Conservation (phyloP, 2,797 vertebrate species). For the Pelodytes ibericus region DNA sequence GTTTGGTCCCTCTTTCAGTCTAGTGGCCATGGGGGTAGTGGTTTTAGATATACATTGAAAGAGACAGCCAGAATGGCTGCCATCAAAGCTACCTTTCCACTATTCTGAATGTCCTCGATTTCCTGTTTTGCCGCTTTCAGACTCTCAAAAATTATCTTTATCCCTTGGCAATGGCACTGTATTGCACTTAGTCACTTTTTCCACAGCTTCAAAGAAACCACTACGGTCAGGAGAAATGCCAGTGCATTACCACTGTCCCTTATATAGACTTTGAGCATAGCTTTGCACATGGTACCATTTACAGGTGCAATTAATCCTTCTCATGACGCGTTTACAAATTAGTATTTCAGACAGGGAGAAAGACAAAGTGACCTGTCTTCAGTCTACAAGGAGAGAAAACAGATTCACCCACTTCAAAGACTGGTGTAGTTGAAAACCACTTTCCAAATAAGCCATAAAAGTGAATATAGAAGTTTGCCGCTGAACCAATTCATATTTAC, state of each 20-base stretch:
- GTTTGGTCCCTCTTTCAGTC: too few relatives aligned
- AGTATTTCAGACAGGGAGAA: slow-evolving; percentile 34
- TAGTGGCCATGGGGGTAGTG: not conserved
- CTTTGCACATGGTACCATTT: slow-evolving; percentile 38
- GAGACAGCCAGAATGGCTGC: too few relatives aligned
- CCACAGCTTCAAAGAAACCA: slow-evolving; percentile 50
- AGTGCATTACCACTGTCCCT: slow-evolving; percentile 37
- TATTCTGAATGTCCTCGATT: not conserved
- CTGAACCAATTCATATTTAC: not conserved
- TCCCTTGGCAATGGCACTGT: not conserved
- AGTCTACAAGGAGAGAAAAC: slow-evolving; percentile 40
- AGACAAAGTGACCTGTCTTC: slow-evolving; percentile 21
- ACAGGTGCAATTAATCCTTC: slow-evolving; percentile 42
- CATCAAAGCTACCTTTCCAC: not conserved
- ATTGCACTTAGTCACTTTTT: slow-evolving; percentile 32
- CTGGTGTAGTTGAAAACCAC: not conserved
- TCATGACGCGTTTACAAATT: slow-evolving; percentile 33
- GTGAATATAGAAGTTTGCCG: not conserved
- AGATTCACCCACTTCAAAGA: slow-evolving; percentile 26
- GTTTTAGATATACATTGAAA: not conserved
- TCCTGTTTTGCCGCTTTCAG: not conserved
- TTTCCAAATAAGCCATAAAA: not conserved
- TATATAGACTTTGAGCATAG: slow-evolving; percentile 47
- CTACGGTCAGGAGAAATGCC: slow-evolving; percentile 43
- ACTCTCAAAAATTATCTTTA: not conserved